Evolutionary conservation across 1,140 invertebrate species (phyloP).

Genomic region (Sitodiplosis mosellana): DNA sequence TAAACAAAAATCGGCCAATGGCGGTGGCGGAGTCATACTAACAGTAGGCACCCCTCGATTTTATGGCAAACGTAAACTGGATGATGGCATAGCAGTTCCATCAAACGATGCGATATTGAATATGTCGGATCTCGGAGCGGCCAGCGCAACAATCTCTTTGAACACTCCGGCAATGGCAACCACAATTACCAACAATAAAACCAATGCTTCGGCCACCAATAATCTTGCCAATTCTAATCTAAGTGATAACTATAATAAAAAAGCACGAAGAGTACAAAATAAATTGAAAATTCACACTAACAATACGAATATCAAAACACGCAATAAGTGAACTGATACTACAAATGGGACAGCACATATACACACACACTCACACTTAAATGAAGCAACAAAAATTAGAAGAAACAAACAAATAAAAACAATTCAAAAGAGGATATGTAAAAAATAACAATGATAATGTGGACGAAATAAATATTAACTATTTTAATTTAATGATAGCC

Average conservation of each 20-base stretch:
- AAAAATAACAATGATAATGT: too few relatives aligned
- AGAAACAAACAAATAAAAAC: too few relatives aligned
- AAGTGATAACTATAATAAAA: conserved; percentile 16
- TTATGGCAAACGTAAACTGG: neutral
- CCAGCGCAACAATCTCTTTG: neutral
- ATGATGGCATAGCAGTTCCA: neutral
- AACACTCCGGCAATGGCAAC: neutral
- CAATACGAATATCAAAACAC: conserved; percentile 18
- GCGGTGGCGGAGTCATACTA: neutral
- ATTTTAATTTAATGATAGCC: too few relatives aligned
- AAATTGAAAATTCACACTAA: conserved; percentile 20
- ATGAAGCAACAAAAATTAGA: too few relatives aligned
- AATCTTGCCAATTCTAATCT: conserved; percentile 2
- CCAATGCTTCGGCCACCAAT: conserved; percentile 3
- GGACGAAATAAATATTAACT: too few relatives aligned
- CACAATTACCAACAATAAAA: conserved; percentile 6
- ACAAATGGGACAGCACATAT: neutral
- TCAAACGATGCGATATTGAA: neutral
- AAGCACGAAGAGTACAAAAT: conserved; percentile 26
- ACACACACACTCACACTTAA: too few relatives aligned
- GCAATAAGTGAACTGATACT: conserved; percentile 8
- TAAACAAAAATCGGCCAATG: too few relatives aligned
- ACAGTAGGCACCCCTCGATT: neutral
- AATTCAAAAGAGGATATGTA: too few relatives aligned
- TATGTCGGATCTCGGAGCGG: neutral